Base-by-base conservation (phyloP, 2,113 vertebrate genomes). In the Protomyctophum bolini region DNA sequence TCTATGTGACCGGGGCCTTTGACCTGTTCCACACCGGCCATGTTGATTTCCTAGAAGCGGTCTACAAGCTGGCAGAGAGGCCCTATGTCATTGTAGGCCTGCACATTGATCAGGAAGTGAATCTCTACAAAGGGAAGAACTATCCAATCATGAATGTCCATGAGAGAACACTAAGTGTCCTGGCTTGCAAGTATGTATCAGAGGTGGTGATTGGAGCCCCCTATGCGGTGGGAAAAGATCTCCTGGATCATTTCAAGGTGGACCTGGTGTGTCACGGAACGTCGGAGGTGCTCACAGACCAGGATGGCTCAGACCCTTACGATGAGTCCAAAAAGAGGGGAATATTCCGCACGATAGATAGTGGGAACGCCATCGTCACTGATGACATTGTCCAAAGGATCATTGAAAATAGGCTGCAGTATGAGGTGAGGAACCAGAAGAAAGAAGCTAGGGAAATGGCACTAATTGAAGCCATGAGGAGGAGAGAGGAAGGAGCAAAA, bases 141-240 rank as follows among this genome's bases (percentile, higher is more conserved):
- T 99, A 99, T 64, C 98, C 98, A 8, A 99, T 99, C 89, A 99
- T 98, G 98, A 99, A 98, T 88, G 94, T 99, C 83, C 98, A 99
- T 0, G 97, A 99, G 90, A 92, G 98, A 72, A 99, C 97, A 0
- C 94, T 99, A 75, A 98, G 98, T 0, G 98, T 99, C 75, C 85
- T 99, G 87, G 97, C 98, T 68, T 99, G 98, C 80, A 91, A 99
- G 98, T 99, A 98, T 0, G 98, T 98, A 64, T 97, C 97, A 0
- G 97, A 99, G 86, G 98, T 99, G 73, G 97, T 99, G 79, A 99
- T 99, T 4, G 98, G 98, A 14, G 97, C 98, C 0, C 97, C 98
- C 0, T 99, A 98, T 0, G 90, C 96, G 0, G 95, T 98, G 66
- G 96, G 95, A 8, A 94, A 94, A 7, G 97, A 99, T 77, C 93